Evolutionary conservation across 2,113 vertebrate genomes (phyloP).

Genomic region (Pseudorasbora parva): DNA sequence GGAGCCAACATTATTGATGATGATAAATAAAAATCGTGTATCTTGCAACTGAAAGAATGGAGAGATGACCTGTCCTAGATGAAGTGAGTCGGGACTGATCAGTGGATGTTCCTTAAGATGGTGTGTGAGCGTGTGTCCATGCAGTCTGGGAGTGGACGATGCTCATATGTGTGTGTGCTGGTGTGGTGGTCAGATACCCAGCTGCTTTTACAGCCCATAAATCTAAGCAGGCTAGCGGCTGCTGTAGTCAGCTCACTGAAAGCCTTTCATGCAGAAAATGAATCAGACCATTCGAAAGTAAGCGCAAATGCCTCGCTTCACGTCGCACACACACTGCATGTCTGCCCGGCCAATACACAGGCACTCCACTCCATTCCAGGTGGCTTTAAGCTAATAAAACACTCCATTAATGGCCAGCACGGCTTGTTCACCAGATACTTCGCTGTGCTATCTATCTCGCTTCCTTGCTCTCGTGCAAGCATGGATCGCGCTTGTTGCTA

Average conservation of each 20-base stretch:
- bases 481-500: conserved; percentile 31
- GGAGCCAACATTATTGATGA: too few relatives aligned
- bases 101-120: conserved; percentile 43
- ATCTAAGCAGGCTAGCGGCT: conserved; percentile 86
- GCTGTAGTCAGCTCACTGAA: conserved; percentile 84
- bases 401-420: conserved; percentile 86
- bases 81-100: background rate
- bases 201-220: conserved; percentile 97
- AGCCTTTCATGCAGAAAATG: conserved; percentile 95
- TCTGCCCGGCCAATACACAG: conserved; percentile 81
- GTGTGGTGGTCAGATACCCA: conserved; percentile 83
- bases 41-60: conserved; percentile 47
- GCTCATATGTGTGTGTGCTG: conserved; percentile 64
- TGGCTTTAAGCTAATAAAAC: conserved; percentile 83
- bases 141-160: conserved; percentile 4
- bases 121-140: background rate
- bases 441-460: conserved; percentile 10
- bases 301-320: conserved; percentile 63
- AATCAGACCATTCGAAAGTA: conserved; percentile 90
- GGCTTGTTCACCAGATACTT: conserved; percentile 82
- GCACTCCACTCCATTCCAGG: conserved; percentile 49
- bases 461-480: conserved; percentile 5
- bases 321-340: conserved; percentile 21
- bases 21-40: background rate
- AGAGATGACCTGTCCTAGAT: background rate